Evolutionary conservation across 2,113 vertebrate species (phyloP).

Genomic region (Thomomys bottae): DNA sequence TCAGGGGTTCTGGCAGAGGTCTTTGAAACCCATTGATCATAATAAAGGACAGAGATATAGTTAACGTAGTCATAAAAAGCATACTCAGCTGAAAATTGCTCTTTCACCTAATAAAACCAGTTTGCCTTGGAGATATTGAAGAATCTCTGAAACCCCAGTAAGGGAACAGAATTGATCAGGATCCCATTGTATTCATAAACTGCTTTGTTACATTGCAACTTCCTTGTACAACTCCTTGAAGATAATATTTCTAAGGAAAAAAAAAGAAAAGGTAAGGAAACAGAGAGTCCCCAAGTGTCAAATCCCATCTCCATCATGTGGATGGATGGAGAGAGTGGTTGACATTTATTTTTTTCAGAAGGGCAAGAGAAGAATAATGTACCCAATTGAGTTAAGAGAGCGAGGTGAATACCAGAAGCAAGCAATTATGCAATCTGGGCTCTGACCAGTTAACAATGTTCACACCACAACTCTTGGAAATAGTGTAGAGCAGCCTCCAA

Average conservation of each 20-base stretch:
- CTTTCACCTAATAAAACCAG: slow-evolving; percentile 65
- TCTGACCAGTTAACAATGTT: slow-evolving; percentile 62
- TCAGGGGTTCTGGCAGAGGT: slow-evolving; percentile 51
- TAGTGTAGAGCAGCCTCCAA: slow-evolving; percentile 39
- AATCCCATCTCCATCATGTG: not conserved
- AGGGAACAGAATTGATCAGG: slow-evolving; percentile 5
- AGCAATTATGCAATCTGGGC: slow-evolving; percentile 54
- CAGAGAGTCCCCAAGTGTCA: slow-evolving; percentile 29
- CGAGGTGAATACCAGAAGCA: not conserved
- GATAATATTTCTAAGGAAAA: no score
- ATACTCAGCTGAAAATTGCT: slow-evolving; percentile 63
- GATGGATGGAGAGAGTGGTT: slow-evolving; percentile 24
- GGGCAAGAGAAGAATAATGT: slow-evolving; percentile 68
- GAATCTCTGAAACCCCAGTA: slow-evolving; percentile 17
- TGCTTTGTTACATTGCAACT: no score
- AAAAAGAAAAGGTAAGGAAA: not conserved
- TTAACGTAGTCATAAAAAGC: slow-evolving; percentile 66
- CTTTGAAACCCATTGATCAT: slow-evolving; percentile 54
- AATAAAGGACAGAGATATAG: slow-evolving; percentile 49
- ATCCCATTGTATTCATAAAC: no score
- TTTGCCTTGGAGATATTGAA: slow-evolving; percentile 56
- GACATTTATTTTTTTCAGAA: slow-evolving; percentile 70
- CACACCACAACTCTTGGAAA: slow-evolving; percentile 58
- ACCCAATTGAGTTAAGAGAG: slow-evolving; percentile 55
- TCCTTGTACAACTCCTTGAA: no score